A percentile compares a stretch with the other conserved stretches of the same genome.
Conservation (phyloP, 1,140 invertebrate species). For the Pararge aegeria region DNA sequence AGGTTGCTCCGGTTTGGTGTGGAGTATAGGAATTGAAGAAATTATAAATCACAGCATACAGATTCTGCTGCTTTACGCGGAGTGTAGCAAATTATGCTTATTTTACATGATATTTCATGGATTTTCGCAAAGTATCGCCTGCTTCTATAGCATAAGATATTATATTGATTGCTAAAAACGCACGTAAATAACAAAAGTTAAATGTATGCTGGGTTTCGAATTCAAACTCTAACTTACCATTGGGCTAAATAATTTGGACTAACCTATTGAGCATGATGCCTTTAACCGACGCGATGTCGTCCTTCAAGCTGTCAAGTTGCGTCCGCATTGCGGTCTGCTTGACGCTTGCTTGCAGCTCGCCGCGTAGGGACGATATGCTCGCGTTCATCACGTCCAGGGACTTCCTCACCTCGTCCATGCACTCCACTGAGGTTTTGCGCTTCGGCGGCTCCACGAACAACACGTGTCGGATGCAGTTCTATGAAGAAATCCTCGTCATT, state of each 20-base stretch:
- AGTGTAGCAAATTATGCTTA: too few species aligned
- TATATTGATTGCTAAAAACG: too few species aligned
- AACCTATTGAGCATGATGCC: conserved; percentile 87
- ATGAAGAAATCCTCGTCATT: conserved; percentile 39
- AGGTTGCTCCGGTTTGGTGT: too few species aligned
- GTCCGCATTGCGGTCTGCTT: conserved; percentile 79
- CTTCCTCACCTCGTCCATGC: conserved; percentile 83
- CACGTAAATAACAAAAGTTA: too few species aligned
- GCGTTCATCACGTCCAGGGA: conserved; percentile 82
- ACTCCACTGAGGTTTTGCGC: conserved; percentile 81
- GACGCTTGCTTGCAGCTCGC: conserved; percentile 48
- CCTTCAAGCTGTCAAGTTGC: conserved; percentile 85
- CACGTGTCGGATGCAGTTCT: conserved; percentile 84
- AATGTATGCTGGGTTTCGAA: too few species aligned
- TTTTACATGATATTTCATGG: too few species aligned
- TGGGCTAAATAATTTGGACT: conserved; percentile 5
- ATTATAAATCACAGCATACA: too few species aligned
- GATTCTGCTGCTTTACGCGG: too few species aligned
- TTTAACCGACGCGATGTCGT: conserved; percentile 88
- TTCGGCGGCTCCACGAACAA: conserved; percentile 83
- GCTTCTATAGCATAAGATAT: too few species aligned
- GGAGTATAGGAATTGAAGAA: too few species aligned
- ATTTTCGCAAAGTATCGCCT: too few species aligned
- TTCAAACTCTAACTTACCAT: too few species aligned
- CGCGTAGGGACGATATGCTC: conserved; percentile 55